Evolutionary conservation across 2,888 invertebrate genomes (phyloP), one percentile per base, ranked within the genome.

Genomic region (Chymomyza amoena): DNA sequence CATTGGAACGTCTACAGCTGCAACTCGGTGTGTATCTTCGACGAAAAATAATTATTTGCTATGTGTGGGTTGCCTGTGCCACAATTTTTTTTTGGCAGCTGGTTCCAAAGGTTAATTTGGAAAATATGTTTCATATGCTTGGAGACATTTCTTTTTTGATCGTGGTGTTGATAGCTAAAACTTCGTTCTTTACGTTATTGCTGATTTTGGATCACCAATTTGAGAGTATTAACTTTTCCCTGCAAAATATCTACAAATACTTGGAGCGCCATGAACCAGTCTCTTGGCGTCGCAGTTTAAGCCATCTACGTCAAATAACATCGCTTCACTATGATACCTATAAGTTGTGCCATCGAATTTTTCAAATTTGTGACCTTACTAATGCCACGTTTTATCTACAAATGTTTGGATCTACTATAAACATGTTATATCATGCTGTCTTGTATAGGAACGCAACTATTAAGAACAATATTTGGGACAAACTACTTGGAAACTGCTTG

Each of bases 131-230:
- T 1, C 20, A 15, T 7, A 2, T 25, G 6, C 6, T 61, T 15
- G 18, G 9, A 10, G 6, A 18, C 13, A 45, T 45, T 28, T 15
- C 18, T 0, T 68, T 71, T 0, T 50, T 75, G 6, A 4, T 76
- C 1, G 39, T 87, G 32, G 3, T 72, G 0, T 6, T 70, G 0
- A 61, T 64, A 4, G 56, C 60, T 0, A 76, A 75, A 20, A 1
- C 67, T 0, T 57, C 59, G 3, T 76, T 87, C 39, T 69, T 65
- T 6, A 66, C 72, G 0, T 2, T 77, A 13, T 70, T 89, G 1
- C 16, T 76, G n/a, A 66, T 89, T 13, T 61, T 82, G 6, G 68
- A 65, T 13, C 72, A 81, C 50, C 86, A 89, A 52, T 87, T 87
- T 36, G 45, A 60, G 1, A 69, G 70, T 0, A 72, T 85, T 2